Percentiles rank a stretch among this genome's conserved stretches.
Conservation (phyloP, 2,888 invertebrate species). For the Eupithecia insigniata region DNA sequence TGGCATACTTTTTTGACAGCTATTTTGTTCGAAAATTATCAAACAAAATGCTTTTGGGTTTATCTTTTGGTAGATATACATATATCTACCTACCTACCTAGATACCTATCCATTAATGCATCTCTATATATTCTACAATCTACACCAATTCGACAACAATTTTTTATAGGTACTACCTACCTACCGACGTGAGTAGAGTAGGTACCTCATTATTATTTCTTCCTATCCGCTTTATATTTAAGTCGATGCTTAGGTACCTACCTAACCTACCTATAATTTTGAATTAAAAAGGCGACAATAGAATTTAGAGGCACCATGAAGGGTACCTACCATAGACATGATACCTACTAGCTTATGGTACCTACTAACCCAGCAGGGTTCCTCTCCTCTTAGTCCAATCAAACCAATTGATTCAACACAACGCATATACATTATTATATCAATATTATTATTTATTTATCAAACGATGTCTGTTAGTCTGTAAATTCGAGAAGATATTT, state of each 20-base stretch:
- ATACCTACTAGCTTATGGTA: too few relatives aligned
- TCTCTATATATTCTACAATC: background rate
- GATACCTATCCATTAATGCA: background rate
- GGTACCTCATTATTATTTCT: background rate
- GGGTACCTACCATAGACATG: too few relatives aligned
- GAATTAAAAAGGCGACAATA: background rate
- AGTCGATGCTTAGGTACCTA: too few relatives aligned
- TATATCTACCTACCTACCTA: background rate
- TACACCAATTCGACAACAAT: background rate
- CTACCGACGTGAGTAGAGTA: background rate
- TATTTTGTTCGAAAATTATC: conserved; percentile 1
- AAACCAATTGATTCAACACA: background rate
- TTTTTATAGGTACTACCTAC: background rate
- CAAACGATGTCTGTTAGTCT: conserved; percentile 18
- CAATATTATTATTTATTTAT: conserved; percentile 1
- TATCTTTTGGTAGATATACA: background rate
- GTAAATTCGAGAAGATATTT: conserved; percentile 34
- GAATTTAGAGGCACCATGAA: background rate
- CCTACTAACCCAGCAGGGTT: background rate
- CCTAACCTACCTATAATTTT: too few relatives aligned
- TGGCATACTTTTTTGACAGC: conserved; percentile 46
- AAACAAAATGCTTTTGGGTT: background rate
- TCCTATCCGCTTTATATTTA: background rate
- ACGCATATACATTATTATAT: background rate
- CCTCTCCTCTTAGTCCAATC: background rate